Conservation (phyloP, 2,888 invertebrate genomes). For the Rhimphoctona megacephalus region DNA sequence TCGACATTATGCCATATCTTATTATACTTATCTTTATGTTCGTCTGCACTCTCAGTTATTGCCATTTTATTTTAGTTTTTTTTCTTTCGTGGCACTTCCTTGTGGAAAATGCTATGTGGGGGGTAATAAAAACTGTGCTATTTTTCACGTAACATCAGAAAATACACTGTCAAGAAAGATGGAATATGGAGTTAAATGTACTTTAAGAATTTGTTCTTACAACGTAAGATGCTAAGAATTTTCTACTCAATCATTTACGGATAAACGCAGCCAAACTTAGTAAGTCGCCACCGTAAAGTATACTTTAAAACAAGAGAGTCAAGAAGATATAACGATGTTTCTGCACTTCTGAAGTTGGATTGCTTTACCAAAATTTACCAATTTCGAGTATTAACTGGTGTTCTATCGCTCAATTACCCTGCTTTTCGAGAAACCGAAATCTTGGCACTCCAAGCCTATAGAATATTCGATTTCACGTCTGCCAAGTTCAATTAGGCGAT, state of each 20-base stretch:
- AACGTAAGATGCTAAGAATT: background rate
- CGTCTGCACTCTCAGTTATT: conserved; percentile 33
- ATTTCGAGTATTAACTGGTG: conserved; percentile 26
- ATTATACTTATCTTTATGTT: conserved; percentile 47
- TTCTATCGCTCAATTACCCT: conserved; percentile 13
- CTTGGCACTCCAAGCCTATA: conserved; percentile 33
- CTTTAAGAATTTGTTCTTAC: background rate
- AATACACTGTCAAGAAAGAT: background rate
- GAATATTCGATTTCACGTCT: conserved; percentile 42
- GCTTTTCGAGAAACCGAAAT: conserved; percentile 22
- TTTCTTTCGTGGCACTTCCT: background rate
- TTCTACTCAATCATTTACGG: conserved; percentile 1
- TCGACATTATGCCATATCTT: conserved; percentile 34
- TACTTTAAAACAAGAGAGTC: background rate
- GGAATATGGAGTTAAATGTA: background rate
- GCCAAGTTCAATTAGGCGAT: conserved; percentile 37
- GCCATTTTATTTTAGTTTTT: conserved; percentile 31
- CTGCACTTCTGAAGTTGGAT: conserved; percentile 15
- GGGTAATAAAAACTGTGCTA: conserved; percentile 19
- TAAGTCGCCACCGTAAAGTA: background rate
- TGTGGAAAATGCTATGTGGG: background rate
- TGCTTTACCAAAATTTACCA: conserved; percentile 2
- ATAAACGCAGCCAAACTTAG: background rate
- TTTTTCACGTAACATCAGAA: conserved; percentile 2
- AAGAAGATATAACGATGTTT: conserved; percentile 29